phyloP scores from a whole-genome alignment of 2,888 invertebrate species.

The Archips xylosteana region DNA sequence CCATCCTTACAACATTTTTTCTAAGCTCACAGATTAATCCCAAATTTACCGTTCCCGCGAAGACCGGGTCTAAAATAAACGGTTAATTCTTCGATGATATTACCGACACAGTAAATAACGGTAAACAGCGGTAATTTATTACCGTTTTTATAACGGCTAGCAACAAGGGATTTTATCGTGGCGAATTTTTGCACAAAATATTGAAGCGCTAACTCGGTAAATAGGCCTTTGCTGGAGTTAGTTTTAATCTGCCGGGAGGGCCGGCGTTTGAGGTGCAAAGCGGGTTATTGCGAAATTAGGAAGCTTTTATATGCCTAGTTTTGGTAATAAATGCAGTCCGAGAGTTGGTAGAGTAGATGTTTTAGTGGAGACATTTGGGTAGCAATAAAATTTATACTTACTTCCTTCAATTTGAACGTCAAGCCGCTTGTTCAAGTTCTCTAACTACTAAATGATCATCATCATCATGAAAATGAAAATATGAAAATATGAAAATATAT shows the following conservation, averaged over 20 bases:
- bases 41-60: conserved; percentile 30
- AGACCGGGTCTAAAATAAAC: conserved; percentile 6
- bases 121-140: conserved; percentile 40
- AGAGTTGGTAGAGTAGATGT: too few relatives aligned
- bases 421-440: too few relatives aligned
- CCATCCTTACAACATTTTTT: conserved; percentile 20
- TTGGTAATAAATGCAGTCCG: too few relatives aligned
- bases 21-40: conserved; percentile 35
- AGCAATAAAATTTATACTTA: not conserved
- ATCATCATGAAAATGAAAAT: too few relatives aligned
- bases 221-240: conserved; percentile 34
- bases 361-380: not conserved
- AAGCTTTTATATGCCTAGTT: conserved; percentile 2
- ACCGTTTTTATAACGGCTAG: conserved; percentile 35
- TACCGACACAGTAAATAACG: conserved; percentile 31
- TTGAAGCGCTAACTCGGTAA: conserved; percentile 28
- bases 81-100: conserved; percentile 37
- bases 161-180: conserved; percentile 30
- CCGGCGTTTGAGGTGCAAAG: conserved; percentile 23
- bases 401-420: too few relatives aligned
- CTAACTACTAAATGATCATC: too few relatives aligned
- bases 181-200: conserved; percentile 32
- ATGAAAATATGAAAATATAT: too few relatives aligned
- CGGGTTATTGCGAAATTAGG: conserved; percentile 21
- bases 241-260: conserved; percentile 24